Conservation (phyloP, 2,113 vertebrate species). For the Platysternon megacephalum region DNA sequence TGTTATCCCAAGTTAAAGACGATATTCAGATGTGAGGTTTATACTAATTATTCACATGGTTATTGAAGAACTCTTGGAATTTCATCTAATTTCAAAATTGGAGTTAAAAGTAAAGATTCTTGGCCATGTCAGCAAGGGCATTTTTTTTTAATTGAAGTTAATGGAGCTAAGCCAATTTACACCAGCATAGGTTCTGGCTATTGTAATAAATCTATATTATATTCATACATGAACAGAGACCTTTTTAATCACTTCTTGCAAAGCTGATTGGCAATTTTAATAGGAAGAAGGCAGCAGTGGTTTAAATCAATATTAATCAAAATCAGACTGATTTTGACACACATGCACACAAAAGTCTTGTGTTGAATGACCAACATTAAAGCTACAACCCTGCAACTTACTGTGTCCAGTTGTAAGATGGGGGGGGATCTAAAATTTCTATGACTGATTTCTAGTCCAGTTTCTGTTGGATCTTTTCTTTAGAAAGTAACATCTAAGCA, state of each 20-base stretch:
- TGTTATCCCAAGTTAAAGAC: neutral
- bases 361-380: neutral
- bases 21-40: constrained; percentile 7
- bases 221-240: neutral
- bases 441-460: neutral
- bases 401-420: too few relatives aligned
- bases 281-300: neutral
- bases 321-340: neutral
- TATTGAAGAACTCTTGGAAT: constrained; percentile 27
- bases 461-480: neutral
- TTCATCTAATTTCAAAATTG: constrained; percentile 2
- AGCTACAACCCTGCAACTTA: neutral
- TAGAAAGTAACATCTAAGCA: neutral
- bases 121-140: neutral
- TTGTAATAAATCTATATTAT: neutral
- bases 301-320: constrained; percentile 20
- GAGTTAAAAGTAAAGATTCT: neutral
- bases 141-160: constrained; percentile 33
- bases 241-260: neutral
- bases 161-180: constrained; percentile 23
- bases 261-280: constrained; percentile 11
- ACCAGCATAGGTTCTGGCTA: neutral
- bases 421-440: neutral
- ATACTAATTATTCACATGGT: neutral
- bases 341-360: neutral